These are phyloP conservation scores for Rhamnusium bicolor DNA, from an alignment of 2,888 invertebrate species.

Conservation along the genomic window DNA sequence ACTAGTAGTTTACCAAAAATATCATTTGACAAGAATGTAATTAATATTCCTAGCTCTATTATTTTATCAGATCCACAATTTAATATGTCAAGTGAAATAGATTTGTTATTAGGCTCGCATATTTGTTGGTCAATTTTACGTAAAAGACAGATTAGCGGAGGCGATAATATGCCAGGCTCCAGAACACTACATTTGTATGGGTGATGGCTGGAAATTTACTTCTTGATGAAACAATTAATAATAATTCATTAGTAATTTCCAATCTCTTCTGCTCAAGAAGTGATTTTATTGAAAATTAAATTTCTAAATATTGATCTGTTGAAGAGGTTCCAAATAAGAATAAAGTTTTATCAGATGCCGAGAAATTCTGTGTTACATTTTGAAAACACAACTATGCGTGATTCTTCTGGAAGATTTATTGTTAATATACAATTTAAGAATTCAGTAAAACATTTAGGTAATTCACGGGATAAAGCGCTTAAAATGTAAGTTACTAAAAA, in stretches of 20 bases:
- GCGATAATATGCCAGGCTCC: constrained; percentile 5
- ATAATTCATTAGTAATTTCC: neutral
- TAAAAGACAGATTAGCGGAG: neutral
- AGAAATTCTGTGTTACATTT: neutral
- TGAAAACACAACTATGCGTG: neutral
- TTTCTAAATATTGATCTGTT: constrained; percentile 8
- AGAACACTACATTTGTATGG: constrained; percentile 5
- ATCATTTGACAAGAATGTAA: constrained; percentile 2
- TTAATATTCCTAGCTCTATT: neutral
- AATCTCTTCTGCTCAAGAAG: neutral
- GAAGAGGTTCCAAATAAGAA: neutral
- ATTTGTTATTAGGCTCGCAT: constrained; percentile 6
- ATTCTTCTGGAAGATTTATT: neutral
- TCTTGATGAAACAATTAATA: neutral
- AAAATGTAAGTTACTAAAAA: neutral
- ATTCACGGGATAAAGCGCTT: neutral
- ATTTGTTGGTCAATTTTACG: constrained; percentile 7
- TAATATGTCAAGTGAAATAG: constrained; percentile 14
- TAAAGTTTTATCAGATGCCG: neutral
- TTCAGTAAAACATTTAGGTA: neutral
- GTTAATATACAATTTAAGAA: neutral
- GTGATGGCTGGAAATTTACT: neutral
- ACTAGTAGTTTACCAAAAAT: constrained; percentile 6
- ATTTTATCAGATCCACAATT: constrained; percentile 17
- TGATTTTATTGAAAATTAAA: neutral